Conservation (phyloP, 2,797 vertebrate genomes). For the Crocidura indochinensis region DNA sequence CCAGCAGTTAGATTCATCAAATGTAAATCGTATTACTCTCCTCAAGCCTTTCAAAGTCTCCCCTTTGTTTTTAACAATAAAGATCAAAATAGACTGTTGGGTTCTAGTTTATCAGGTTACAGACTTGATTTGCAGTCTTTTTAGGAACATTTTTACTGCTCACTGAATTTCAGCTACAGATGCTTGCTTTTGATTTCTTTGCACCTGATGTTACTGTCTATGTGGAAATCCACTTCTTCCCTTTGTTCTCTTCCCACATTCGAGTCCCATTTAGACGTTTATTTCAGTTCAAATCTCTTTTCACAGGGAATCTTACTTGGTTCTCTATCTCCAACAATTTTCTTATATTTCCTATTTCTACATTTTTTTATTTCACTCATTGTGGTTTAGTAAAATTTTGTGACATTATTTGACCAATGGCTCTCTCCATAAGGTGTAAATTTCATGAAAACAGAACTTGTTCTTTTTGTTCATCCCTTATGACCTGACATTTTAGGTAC, state of each 20-base stretch:
- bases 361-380: neutral
- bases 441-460: neutral
- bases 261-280: neutral
- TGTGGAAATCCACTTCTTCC: neutral
- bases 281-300: constrained; percentile 32
- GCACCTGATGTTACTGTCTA: neutral
- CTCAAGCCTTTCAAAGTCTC: constrained; percentile 24
- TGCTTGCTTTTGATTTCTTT: neutral
- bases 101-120: neutral
- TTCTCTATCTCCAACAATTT: neutral
- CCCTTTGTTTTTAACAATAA: constrained; percentile 38
- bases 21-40: constrained; percentile 44
- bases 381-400: neutral
- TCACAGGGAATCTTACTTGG: neutral
- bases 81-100: neutral
- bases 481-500: constrained; percentile 17
- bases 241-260: neutral
- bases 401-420: constrained; percentile 29
- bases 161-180: neutral
- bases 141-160: neutral
- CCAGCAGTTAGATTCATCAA: constrained; percentile 10
- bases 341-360: neutral
- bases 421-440: constrained; percentile 41
- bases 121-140: neutral
- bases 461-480: constrained; percentile 24